Evolutionary conservation across 1,140 invertebrate species (phyloP), one percentile per base, ranked within the genome.

Genomic region (Pogonognathellus flavescens): DNA sequence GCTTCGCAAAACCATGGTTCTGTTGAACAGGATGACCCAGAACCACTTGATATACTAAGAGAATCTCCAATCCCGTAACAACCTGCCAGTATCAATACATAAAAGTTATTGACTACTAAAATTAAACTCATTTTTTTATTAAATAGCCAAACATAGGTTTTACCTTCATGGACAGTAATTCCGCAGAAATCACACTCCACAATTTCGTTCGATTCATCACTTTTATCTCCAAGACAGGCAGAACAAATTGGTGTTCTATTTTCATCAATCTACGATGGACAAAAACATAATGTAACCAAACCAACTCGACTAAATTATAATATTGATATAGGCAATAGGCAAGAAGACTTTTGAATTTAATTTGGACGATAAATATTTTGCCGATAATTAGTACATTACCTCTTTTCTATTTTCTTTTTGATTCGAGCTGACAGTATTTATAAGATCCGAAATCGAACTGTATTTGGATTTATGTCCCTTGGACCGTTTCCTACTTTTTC

Each of bases 1-100:
- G 97, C 96, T 91, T 99, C 97, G 92, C 97, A 99, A 91, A 99
- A 99, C 98, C 98, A 99, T 0, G 97, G 97, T 88, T 98, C 97
- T 1, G 97, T 99, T 55, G 97, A 97, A 80, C 96, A 96, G 0
- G 96, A 95, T 10, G 97, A 98, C 83, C 95, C 95, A 18, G 95
- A 96, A 41, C 85, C 85, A 90, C 96, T 97, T 2, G 95, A 95
- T 85, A 97, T 94, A 92, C 97, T 98, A 41, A 95, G 95, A 50
- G 94, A 94, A 89, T 99, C 98, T 70, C 96, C 96, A 41, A 98
- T 95, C n/a, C 97, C 97, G 92, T 98, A 98, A 90, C 97, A 99
- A 86, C 96, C 95, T 95, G 83, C 84, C 60, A 31, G 70, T 83
- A 87, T 57, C 62, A 80, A 55, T 31, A 1, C 52, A 49, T 70